These are phyloP conservation scores for Heliconius congener DNA, from an alignment of 1,140 invertebrate species.

Conservation along the genomic window DNA sequence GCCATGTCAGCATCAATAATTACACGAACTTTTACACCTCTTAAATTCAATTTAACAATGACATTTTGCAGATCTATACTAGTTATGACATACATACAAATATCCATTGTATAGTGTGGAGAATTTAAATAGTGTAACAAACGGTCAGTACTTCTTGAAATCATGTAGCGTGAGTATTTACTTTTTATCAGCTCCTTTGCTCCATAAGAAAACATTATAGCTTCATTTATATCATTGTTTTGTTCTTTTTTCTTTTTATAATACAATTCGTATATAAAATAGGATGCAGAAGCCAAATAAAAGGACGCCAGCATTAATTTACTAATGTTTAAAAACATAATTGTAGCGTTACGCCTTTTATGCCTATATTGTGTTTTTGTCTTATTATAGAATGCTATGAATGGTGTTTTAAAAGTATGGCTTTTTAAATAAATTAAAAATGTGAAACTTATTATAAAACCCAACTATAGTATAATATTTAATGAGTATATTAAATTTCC, in stretches of 20 bases:
- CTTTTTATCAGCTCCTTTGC: constrained; percentile 51
- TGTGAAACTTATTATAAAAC: neutral
- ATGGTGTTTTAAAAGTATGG: neutral
- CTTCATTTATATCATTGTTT: constrained; percentile 61
- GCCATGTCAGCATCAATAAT: constrained; percentile 76
- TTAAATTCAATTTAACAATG: constrained; percentile 56
- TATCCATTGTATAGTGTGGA: constrained; percentile 57
- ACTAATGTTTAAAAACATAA: constrained; percentile 41
- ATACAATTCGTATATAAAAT: constrained; percentile 55
- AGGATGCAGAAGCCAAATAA: constrained; percentile 53
- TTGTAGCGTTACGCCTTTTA: neutral
- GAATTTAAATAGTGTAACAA: constrained; percentile 59
- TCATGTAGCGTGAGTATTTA: constrained; percentile 60
- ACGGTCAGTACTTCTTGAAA: constrained; percentile 60
- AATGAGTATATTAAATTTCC: neutral
- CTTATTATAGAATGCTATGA: neutral
- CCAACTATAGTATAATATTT: neutral
- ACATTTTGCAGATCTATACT: constrained; percentile 60
- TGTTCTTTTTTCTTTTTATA: constrained; percentile 47
- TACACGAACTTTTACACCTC: constrained; percentile 63
- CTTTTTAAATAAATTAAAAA: too few relatives aligned
- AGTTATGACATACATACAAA: constrained; percentile 72
- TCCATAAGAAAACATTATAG: constrained; percentile 62
- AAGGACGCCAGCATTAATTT: constrained; percentile 42
- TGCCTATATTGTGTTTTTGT: neutral